phyloP scores from a whole-genome alignment of 2,113 vertebrate genomes.

The Sylvilagus bachmani region DNA sequence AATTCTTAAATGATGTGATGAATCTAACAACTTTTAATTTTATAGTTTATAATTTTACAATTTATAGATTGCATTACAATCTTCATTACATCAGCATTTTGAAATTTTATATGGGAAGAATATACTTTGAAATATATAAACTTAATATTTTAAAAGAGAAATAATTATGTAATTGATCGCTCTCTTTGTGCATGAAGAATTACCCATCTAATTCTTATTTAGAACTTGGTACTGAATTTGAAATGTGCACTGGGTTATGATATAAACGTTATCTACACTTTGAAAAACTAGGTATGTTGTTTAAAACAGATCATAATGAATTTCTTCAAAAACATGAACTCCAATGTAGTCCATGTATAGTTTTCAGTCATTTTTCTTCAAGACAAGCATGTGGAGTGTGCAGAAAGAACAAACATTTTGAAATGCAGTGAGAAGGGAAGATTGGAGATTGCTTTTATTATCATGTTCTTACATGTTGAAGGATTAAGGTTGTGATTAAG shows the following conservation, averaged over 20 bases:
- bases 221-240: slow-evolving; percentile 36
- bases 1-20: slow-evolving; percentile 43
- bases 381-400: slow-evolving; percentile 12
- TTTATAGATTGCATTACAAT: slow-evolving; percentile 12
- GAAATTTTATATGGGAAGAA: slow-evolving; percentile 15
- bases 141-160: slow-evolving; percentile 35
- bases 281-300: slow-evolving; percentile 45
- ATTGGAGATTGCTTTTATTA: slow-evolving; percentile 49
- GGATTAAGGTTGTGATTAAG: neutral
- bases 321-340: slow-evolving; percentile 36
- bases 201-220: slow-evolving; percentile 22
- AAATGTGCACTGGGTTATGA: neutral
- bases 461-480: slow-evolving; percentile 58
- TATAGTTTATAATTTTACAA: slow-evolving; percentile 1
- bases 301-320: slow-evolving; percentile 30
- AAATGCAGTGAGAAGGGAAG: slow-evolving; percentile 63
- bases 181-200: slow-evolving; percentile 42
- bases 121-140: neutral
- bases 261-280: slow-evolving; percentile 6
- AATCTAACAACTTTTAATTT: neutral
- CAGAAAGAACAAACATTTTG: slow-evolving; percentile 40
- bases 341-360: neutral
- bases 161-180: neutral
- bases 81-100: neutral
- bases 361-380: slow-evolving; percentile 41